Evolutionary conservation across 2,888 invertebrate genomes (phyloP), one percentile per base, ranked within the genome.

Genomic region (Bembecia ichneumoniformis): DNA sequence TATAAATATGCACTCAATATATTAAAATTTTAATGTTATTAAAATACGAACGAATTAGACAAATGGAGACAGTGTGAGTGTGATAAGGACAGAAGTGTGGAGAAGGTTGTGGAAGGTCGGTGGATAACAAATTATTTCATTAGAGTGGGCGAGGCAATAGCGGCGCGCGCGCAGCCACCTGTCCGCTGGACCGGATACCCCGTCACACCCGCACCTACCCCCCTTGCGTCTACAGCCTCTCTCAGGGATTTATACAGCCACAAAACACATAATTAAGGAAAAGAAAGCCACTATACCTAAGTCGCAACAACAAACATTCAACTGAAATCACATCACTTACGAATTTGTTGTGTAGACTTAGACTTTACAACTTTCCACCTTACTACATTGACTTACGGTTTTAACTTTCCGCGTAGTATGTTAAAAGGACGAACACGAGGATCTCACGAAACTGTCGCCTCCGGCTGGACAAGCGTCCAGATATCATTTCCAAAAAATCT

Each of bases 131-230:
- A 82, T 83, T 78, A 77, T 79, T 82, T 77, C 72, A 80, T 78
- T 77, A 77, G 74, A 74, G 80, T 78, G 81, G 82, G 79, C 77
- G 77, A 58, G 55, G 55, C 68, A 71, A 68, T 66, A 66, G 66
- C 70, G 58, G 62, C 58, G 62, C 52, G 51, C 68, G 71, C 71
- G 64, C 60, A 59, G 72, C 77, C 84, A 82, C 84, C 82, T 84
- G 84, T 82, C 72, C 76, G 62, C 60, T 61, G 66, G 79, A 82
- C 86, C 84, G 86, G 84, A 86, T 82, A 63, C 78, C 71, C 75
- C 62, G 75, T 60, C 56, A 53, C 49, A 44, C 17, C 44, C 44
- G 14, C 44, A 44, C 28, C 28, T 9, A 28, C 44, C 11, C 44
- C 60, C 56, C 61, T 52, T 40, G 14, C 44, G 15, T 17, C 17